Base-by-base conservation (phyloP, 1,140 invertebrate species). In the Drosophila pandora region DNA sequence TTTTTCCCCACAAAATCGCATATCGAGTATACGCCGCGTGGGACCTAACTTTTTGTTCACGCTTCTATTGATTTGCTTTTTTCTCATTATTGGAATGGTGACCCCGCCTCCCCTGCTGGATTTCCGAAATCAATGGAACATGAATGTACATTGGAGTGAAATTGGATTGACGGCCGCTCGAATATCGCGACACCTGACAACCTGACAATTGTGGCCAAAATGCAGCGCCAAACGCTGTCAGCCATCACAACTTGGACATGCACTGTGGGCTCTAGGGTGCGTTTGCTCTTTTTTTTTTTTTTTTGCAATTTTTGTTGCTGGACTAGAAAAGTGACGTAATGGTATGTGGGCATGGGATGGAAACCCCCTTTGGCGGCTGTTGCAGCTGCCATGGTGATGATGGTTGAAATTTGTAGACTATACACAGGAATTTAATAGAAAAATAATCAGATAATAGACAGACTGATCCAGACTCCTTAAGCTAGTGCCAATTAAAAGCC, bases 401-500 rank as follows among this genome's bases (percentile, higher is more conserved):
- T 6, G 2, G 9, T 48, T 50, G 39, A 32, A 9, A 2, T 32
- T 32, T 32, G 1, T 28, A 4, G 25, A 6, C 25, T 28, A 6
- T 28, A 28, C 6, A 28, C 7, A 1, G 2, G 25, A 37, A 37
- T 37, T 37, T 37, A 8, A 8, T 32, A 32, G 6, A 32, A 32
- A 32, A 32, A 8, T 32, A 17, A 17, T 17, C 0, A 17, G 1
- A 17, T 17, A 17, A 17, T 17, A 17, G 17, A 17, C 1, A 17
- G 17, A 17, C 17, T 17, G 17, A 17, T 17, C 17, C 17, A 17
- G 17, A 17, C 17, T 17, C 17, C 17, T 17, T 17, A 17, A 17
- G 17, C 17, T 21, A 48, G 21, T 83, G 65, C 95, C 96, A 96
- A n/a, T 78, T 58, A 25, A 95, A 92, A 23, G 93, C 59, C 0